Evolutionary conservation across 2,888 invertebrate genomes (phyloP).

Genomic region (Adelognathus sp.): DNA sequence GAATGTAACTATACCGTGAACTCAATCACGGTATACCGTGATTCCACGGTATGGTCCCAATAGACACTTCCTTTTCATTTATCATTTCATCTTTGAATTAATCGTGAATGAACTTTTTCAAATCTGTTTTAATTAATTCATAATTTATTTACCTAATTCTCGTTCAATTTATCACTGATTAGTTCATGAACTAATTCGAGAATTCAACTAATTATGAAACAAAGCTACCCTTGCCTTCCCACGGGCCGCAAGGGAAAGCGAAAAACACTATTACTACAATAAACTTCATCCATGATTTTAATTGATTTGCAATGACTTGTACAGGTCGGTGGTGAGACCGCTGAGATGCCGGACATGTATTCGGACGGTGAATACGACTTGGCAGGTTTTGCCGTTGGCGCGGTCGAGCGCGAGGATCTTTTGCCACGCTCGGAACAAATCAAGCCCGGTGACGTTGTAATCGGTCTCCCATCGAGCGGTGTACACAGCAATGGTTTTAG

Average conservation of each 20-base stretch:
- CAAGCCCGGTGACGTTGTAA: constrained; percentile 88
- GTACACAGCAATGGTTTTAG: constrained; percentile 98
- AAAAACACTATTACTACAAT: no score
- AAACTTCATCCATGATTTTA: not conserved
- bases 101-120: no score
- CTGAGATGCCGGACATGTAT: constrained; percentile 99
- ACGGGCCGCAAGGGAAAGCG: no score
- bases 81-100: no score
- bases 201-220: no score
- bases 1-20: no score
- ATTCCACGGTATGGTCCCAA: no score
- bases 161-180: no score
- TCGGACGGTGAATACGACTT: constrained; percentile 94
- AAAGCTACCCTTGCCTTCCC: no score
- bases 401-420: constrained; percentile 90
- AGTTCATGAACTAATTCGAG: no score
- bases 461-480: constrained; percentile 94
- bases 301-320: constrained; percentile 60
- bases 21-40: no score
- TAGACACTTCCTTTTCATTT: no score
- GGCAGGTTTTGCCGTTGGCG: constrained; percentile 97
- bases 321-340: constrained; percentile 95
- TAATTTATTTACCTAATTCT: not conserved
- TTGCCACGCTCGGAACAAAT: constrained; percentile 88
- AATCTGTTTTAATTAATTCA: constrained; percentile 4